Evolutionary conservation across 2,797 vertebrate genomes (phyloP), one percentile per base, ranked within the genome.

Genomic region (Melanotaenia parkinsoni): DNA sequence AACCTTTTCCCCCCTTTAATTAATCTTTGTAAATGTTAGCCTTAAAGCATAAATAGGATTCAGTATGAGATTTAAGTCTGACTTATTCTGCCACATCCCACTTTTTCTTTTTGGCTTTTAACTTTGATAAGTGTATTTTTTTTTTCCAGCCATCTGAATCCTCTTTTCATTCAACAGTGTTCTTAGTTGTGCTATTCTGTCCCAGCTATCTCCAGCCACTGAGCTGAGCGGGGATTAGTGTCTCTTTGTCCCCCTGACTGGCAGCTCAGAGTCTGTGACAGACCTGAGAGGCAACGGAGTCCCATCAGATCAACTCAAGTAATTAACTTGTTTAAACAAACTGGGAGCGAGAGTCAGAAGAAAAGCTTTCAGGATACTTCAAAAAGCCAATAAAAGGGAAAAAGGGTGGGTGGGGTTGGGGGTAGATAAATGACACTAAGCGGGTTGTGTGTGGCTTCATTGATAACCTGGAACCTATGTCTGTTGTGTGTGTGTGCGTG

Each of bases 251-350:
- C 69, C 58, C 4, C 54, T 79, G 84, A 89, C 86, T 88, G 84
- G 80, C 84, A 85, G 74, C 33, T 40, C 73, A 20, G 74, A 77
- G 72, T 79, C 77, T 81, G 82, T 72, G 83, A 88, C 86, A 84
- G 89, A 88, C 77, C 81, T 82, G 73, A 86, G 88, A 91, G 90
- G 84, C 89, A 73, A 84, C 76, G 22, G 80, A 88, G 88, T 84
- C 88, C 88, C 85, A 81, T 90, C 89, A 88, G 91, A 90, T 90
- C 90, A 86, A 80, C 84, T 80, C 61, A 84, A 76, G 92, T 93
- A 89, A 91, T 94, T 93, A 89, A 88, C 86, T 89, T 92, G 83
- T 94, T 95, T 95, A 95, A 95, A 95, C 91, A 95, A 96, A 94
- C 88, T 85, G 74, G 84, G 87, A 53, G 68, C 68, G 50, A 82